These are phyloP conservation scores for Butorides virescens DNA, from an alignment of 2,113 vertebrate genomes.

Conservation along the genomic window DNA sequence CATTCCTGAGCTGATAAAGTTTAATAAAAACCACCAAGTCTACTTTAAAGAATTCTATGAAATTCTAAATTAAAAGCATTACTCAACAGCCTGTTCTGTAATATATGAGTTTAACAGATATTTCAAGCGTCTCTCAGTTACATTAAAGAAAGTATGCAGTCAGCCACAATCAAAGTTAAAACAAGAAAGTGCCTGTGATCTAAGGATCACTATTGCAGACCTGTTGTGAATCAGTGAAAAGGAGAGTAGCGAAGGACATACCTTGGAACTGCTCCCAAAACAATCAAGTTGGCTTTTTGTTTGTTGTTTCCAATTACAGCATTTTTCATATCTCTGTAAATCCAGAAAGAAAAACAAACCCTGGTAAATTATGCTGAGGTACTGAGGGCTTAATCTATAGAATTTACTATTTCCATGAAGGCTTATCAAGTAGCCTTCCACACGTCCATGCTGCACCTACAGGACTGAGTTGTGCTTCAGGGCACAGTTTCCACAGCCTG, in stretches of 20 bases:
- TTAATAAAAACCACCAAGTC: not conserved
- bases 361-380: constrained; percentile 67
- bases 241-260: constrained; percentile 72
- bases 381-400: constrained; percentile 66
- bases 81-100: constrained; percentile 30
- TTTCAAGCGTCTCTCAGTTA: constrained; percentile 21
- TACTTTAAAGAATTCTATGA: not conserved
- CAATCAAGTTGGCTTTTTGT: constrained; percentile 99
- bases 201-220: constrained; percentile 43
- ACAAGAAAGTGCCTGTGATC: constrained; percentile 43
- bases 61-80: constrained; percentile 33
- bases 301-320: constrained; percentile 99
- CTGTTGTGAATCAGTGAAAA: constrained; percentile 66
- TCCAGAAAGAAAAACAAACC: constrained; percentile 74
- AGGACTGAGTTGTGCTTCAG: not conserved
- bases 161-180: constrained; percentile 48
- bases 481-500: not conserved
- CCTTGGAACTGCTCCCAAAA: constrained; percentile 98
- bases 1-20: not conserved
- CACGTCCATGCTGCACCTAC: constrained; percentile 20
- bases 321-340: constrained; percentile 99
- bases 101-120: constrained; percentile 28
- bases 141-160: constrained; percentile 33
- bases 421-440: constrained; percentile 29
- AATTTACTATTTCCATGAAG: constrained; percentile 48